Conservation (phyloP, 2,888 invertebrate species). For the Drosophila fulvimacula region DNA sequence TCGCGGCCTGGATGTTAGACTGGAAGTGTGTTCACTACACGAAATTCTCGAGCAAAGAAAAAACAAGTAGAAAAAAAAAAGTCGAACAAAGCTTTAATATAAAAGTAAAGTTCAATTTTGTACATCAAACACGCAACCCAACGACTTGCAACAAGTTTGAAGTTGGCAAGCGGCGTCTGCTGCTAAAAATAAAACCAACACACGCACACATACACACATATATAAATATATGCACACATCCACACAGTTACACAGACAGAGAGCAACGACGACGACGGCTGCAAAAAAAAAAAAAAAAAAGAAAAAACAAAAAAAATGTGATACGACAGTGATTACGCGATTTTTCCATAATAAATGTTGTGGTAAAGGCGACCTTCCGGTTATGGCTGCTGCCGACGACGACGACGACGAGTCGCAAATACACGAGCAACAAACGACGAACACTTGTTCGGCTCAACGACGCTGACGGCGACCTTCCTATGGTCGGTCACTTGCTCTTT, state of each 20-base stretch:
- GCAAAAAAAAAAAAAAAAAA: too few relatives aligned
- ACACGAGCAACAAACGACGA: constrained; percentile 40
- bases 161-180: constrained; percentile 62
- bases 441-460: constrained; percentile 70
- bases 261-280: constrained; percentile 25
- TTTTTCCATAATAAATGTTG: constrained; percentile 81
- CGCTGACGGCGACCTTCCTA: constrained; percentile 76
- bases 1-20: constrained; percentile 11
- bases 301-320: too few relatives aligned
- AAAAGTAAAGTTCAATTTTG: constrained; percentile 57
- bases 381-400: constrained; percentile 55
- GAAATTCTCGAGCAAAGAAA: background rate
- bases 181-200: constrained; percentile 71
- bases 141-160: constrained; percentile 77
- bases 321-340: constrained; percentile 81
- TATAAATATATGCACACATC: background rate
- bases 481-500: constrained; percentile 37
- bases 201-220: constrained; percentile 2
- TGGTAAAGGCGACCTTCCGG: constrained; percentile 83
- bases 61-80: constrained; percentile 11
- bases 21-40: constrained; percentile 31
- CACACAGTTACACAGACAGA: constrained; percentile 10
- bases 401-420: constrained; percentile 28
- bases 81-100: constrained; percentile 56
- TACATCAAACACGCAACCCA: constrained; percentile 62